These are phyloP conservation scores for Apamea epomidion DNA, from an alignment of 2,888 invertebrate genomes.

Conservation along the genomic window DNA sequence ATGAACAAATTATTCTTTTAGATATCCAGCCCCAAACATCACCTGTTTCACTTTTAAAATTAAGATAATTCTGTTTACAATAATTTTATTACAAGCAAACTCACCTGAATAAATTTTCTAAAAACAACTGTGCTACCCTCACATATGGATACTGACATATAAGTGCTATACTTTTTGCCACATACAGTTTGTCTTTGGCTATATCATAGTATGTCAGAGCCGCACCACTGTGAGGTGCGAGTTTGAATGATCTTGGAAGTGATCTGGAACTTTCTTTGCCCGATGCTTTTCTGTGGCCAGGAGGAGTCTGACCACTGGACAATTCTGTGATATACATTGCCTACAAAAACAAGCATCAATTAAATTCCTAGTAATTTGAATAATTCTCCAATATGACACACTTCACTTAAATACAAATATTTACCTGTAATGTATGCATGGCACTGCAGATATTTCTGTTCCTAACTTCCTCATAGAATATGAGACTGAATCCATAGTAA, in stretches of 20 bases:
- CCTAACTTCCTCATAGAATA: constrained; percentile 98
- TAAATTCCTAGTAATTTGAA: constrained; percentile 1
- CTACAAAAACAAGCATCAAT: constrained; percentile 82
- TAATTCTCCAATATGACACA: neutral
- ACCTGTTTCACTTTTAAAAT: neutral
- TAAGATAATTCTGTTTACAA: constrained; percentile 1
- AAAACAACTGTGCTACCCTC: constrained; percentile 95
- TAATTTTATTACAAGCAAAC: constrained; percentile 57
- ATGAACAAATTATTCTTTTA: neutral
- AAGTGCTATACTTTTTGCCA: constrained; percentile 98
- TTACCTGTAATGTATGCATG: constrained; percentile 97
- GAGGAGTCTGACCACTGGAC: constrained; percentile 94
- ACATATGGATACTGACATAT: constrained; percentile 98
- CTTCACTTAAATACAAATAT: neutral
- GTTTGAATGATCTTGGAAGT: constrained; percentile 96
- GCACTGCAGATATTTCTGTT: constrained; percentile 98
- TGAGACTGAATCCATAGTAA: constrained; percentile 97
- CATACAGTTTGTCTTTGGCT: constrained; percentile 97
- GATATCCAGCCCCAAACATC: neutral
- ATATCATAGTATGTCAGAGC: constrained; percentile 97
- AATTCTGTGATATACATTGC: constrained; percentile 97
- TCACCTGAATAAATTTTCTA: constrained; percentile 96
- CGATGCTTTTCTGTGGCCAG: constrained; percentile 90
- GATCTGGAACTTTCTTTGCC: constrained; percentile 95
- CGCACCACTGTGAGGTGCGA: constrained; percentile 94